Percentiles rank a stretch among this genome's conserved stretches.
These are phyloP conservation scores for Ectemnius lituratus DNA, from an alignment of 2,888 invertebrate genomes.

Conservation along the genomic window DNA sequence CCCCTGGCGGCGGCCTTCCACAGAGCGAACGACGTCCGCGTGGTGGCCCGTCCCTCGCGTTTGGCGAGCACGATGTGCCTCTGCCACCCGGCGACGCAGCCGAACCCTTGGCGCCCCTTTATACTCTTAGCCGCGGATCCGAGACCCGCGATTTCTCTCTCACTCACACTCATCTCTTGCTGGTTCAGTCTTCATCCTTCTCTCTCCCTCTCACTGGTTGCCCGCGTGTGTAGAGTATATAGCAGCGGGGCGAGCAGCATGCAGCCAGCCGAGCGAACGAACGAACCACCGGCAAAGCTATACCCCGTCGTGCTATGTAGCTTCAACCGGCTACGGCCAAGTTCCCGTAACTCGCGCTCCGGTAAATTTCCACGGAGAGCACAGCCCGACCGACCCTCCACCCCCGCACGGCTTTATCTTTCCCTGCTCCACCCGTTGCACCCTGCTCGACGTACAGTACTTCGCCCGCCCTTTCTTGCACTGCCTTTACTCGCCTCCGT, in stretches of 20 bases:
- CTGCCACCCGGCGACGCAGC: slow-evolving; percentile 63
- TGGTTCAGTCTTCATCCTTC: too few species aligned
- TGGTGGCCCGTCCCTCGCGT: slow-evolving; percentile 39
- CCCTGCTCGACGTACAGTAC: neutral
- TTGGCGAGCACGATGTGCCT: slow-evolving; percentile 52
- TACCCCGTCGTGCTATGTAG: slow-evolving; percentile 34
- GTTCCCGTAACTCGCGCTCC: slow-evolving; percentile 73
- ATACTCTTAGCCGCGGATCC: slow-evolving; percentile 69
- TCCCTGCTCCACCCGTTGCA: slow-evolving; percentile 2
- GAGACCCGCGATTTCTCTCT: slow-evolving; percentile 50
- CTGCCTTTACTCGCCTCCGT: slow-evolving; percentile 14
- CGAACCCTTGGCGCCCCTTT: slow-evolving; percentile 73
- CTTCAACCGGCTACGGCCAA: slow-evolving; percentile 68
- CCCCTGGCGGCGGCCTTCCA: too few species aligned
- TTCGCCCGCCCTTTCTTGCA: slow-evolving; percentile 9
- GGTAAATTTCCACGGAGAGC: slow-evolving; percentile 71
- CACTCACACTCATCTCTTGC: too few species aligned
- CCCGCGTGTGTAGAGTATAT: slow-evolving; percentile 16
- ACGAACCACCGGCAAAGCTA: slow-evolving; percentile 22
- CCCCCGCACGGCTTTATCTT: slow-evolving; percentile 5
- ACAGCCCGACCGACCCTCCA: neutral
- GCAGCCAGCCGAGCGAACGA: slow-evolving; percentile 31
- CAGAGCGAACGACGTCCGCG: neutral
- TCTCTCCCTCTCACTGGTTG: too few species aligned
- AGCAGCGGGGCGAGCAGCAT: slow-evolving; percentile 37